Conservation (phyloP, 2,797 vertebrate genomes). For the Urophycis tenuis region DNA sequence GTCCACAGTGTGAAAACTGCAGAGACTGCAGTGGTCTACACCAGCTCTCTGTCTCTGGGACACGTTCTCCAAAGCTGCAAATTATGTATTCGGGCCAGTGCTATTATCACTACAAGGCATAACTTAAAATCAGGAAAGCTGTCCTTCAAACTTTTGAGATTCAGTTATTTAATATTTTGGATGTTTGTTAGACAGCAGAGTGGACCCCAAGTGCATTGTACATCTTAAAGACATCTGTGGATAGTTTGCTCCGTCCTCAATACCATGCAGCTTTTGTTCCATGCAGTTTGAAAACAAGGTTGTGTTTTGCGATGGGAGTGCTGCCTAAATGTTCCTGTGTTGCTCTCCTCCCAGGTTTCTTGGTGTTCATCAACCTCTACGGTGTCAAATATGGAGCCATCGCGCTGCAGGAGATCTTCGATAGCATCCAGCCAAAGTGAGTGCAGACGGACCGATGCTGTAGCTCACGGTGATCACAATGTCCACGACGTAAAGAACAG, state of each 20-base stretch:
- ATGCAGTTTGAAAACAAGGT: background rate
- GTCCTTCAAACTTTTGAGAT: background rate
- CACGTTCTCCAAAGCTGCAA: too few relatives aligned
- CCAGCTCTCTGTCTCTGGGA: too few relatives aligned
- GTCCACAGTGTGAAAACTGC: too few relatives aligned
- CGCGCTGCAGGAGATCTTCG: conserved; percentile 95
- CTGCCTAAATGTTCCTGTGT: background rate
- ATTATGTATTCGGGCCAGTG: too few relatives aligned
- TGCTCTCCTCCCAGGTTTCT: conserved; percentile 75
- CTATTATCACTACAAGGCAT: too few relatives aligned
- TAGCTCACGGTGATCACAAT: background rate
- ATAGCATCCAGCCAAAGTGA: conserved; percentile 96
- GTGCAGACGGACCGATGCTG: conserved; percentile 39
- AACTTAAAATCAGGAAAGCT: background rate
- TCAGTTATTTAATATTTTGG: background rate
- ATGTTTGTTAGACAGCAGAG: background rate
- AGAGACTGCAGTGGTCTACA: background rate
- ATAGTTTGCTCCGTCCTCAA: background rate
- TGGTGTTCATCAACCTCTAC: conserved; percentile 95
- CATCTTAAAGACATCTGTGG: too few relatives aligned
- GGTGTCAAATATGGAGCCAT: conserved; percentile 91
- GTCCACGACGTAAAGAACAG: background rate
- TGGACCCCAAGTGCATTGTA: background rate
- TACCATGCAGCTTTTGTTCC: background rate
- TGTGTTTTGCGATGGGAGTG: background rate